Base-by-base conservation (phyloP, 2,888 invertebrate genomes). In the Vesta saturnalis region DNA sequence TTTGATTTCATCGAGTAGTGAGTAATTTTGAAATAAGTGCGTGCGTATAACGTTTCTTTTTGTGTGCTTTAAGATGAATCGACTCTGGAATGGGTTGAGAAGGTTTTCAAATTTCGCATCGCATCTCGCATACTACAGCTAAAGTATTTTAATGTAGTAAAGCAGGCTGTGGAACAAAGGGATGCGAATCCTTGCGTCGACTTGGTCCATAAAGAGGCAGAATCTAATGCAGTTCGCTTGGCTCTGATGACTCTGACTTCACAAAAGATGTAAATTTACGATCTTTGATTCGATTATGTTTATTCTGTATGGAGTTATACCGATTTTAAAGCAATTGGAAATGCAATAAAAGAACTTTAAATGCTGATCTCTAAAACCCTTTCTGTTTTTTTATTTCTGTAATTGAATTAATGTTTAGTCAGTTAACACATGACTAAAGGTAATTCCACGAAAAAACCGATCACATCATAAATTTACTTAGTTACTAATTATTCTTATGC, bases 91-190 rank as follows among this genome's bases (percentile, higher is more conserved):
- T 46, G 46, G 23, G 23, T 23, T 3, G 23, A 3, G n/a, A 10
- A n/a, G 52, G 18, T 21, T 52, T 52, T 52, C 19, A 19, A 69
- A 63, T 72, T 67, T 69, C 69, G 69, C 72, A 49, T 60, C 69
- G 72, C 73, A 74, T 72, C 73, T 76, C 74, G 21, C 23, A 10
- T 30, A 12, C 3, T 43, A n/a, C 15, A 56, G 73, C 74, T 70
- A 72, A 74, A 74, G 75, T 77, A 77, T 76, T 77, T 77, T 77
- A 75, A 77, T 77, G 74, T 74, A 75, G 71, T 75, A 76, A 64
- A 64, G 70, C 69, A 12, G 30, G 67, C 73, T 70, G 72, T 73
- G 74, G 73, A 73, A 74, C 73, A 76, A 76, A 74, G 72, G 72
- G 69, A 72, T 71, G 71, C 75, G 72, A 71, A 66, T 73, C 69